These are phyloP conservation scores for Melipona bicolor DNA, from an alignment of 2,888 invertebrate species.

Conservation along the genomic window DNA sequence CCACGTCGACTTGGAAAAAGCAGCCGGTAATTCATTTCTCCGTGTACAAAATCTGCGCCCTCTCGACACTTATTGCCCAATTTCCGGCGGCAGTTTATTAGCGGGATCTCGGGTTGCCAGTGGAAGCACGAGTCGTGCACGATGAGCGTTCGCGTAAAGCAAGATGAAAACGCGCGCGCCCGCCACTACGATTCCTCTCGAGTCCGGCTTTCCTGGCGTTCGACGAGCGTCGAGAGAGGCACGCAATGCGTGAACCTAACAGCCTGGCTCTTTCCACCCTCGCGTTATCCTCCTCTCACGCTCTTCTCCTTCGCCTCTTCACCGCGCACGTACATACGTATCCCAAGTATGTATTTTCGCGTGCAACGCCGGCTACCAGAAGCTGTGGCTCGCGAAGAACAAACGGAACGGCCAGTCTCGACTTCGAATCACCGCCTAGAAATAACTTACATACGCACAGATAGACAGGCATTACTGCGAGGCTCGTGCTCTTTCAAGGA, in stretches of 20 bases:
- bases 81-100: constrained; percentile 53
- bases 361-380: constrained; percentile 47
- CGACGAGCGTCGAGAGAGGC: constrained; percentile 44
- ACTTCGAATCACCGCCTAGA: constrained; percentile 74
- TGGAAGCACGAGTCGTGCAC: constrained; percentile 40
- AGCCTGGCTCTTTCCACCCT: constrained; percentile 38
- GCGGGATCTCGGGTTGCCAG: constrained; percentile 48
- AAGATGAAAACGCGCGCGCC: constrained; percentile 48
- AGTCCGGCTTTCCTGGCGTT: constrained; percentile 53
- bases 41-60: constrained; percentile 39
- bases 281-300: constrained; percentile 44
- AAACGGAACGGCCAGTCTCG: constrained; percentile 27
- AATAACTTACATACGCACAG: constrained; percentile 71
- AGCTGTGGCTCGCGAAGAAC: constrained; percentile 30
- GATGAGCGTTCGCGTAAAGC: constrained; percentile 48
- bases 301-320: constrained; percentile 23
- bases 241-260: constrained; percentile 62
- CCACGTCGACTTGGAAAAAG: constrained; percentile 2
- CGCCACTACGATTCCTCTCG: constrained; percentile 53
- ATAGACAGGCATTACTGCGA: constrained; percentile 72
- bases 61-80: constrained; percentile 39
- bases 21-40: constrained; percentile 43
- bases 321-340: constrained; percentile 3
- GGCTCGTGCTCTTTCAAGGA: constrained; percentile 50
- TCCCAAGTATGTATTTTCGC: constrained; percentile 49